phyloP scores from a whole-genome alignment of 1,140 invertebrate species.

The Temnothorax longispinosus region DNA sequence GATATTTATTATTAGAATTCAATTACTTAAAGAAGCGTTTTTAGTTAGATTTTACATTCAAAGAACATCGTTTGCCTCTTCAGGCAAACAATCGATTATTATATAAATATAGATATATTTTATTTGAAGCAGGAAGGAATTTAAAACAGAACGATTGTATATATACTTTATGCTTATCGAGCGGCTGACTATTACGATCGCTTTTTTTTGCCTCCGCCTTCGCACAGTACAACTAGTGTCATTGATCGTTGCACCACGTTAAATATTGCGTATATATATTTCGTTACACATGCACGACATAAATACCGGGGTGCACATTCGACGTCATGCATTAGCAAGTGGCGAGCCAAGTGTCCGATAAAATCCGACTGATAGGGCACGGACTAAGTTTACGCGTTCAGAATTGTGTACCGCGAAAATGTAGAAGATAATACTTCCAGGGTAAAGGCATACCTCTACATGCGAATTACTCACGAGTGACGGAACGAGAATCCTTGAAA shows the following conservation, averaged over 20 bases:
- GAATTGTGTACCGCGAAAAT: not conserved
- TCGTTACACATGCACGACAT: not conserved
- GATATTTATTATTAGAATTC: not conserved
- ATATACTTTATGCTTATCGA: not conserved
- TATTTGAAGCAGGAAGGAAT: not conserved
- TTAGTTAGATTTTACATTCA: too few species aligned
- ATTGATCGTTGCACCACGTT: slow-evolving; percentile 24
- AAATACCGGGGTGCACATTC: not conserved
- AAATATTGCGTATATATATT: not conserved
- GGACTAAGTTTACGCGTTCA: not conserved
- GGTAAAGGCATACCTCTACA: not conserved
- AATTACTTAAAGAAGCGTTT: not conserved
- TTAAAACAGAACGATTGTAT: not conserved
- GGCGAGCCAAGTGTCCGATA: slow-evolving; percentile 14
- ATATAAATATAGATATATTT: not conserved
- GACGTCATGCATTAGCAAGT: not conserved
- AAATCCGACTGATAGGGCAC: slow-evolving; percentile 22
- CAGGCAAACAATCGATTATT: not conserved
- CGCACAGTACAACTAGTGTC: not conserved
- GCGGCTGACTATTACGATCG: not conserved
- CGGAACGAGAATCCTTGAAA: not conserved
- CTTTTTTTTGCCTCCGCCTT: not conserved
- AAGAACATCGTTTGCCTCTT: too few species aligned
- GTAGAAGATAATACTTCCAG: not conserved
- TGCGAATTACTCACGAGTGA: not conserved